Evolutionary conservation across 2,888 invertebrate species (phyloP), one percentile per base, ranked within the genome.

Genomic region (Trichacis sp.): DNA sequence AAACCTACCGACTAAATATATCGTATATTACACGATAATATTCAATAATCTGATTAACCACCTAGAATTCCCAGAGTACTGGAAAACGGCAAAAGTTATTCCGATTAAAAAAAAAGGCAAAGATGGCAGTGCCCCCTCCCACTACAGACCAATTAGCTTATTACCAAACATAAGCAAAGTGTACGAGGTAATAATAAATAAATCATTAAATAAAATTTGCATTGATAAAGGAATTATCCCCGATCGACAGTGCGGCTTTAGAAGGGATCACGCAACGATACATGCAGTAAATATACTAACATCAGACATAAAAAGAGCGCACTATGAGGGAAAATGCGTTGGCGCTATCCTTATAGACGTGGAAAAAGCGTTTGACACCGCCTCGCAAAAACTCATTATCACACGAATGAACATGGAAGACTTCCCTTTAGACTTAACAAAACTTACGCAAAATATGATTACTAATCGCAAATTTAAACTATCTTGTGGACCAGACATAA

Each of bases 101-200:
- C 52, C 73, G 0, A 33, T 74, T 4, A 1, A 11, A 12, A 66
- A 71, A 50, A 62, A 58, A 51, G 43, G 42, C 15, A 66, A 62
- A 51, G 20, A 52, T 9, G 8, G 11, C 1, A 14, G 24, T 0
- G 14, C 53, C 11, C 65, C 69, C 0, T 14, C 58, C 0, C 71
- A 62, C 30, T 74, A 70, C 6, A 46, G 73, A n/a, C 72, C 74
- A 1, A 76, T 75, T 1, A 71, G 73, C 15, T 46, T 73, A 0
- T 52, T 73, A 1, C 70, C 72, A 1, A 71, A 71, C 18, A 29
- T 68, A 11, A 33, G 17, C 4, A 49, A 42, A 38, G 24, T 54
- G 9, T 53, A 49, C 29, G 54, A 50, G 40, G 20, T 29, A 1
- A 20, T 56, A 9, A 18, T 56, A 9, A 56, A 54, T 8, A 14